Evolutionary conservation across 2,888 invertebrate genomes (phyloP), one percentile per base, ranked within the genome.

Genomic region (Rutpela maculata): DNA sequence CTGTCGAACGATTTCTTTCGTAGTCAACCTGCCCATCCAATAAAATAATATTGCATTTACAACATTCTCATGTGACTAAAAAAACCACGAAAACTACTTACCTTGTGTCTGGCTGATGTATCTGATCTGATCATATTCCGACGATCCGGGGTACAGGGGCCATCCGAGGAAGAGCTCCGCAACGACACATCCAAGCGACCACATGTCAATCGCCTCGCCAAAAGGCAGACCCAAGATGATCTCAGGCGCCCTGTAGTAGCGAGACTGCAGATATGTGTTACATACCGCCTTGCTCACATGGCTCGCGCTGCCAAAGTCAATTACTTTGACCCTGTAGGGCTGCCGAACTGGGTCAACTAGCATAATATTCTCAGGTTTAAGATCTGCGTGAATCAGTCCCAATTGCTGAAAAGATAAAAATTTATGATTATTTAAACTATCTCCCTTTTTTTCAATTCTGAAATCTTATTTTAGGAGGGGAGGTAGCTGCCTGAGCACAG

Each of bases 311-410:
- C 99, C 99, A 91, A 99, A 99, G 93, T 99, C 99, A 87, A 99
- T 99, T 68, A 99, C 99, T 93, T 99, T 99, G 75, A 99, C 99
- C 83, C 99, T 93, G 91, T 99, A 99, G 0, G 99, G 99, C 90
- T 99, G 98, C 82, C 99, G 94, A 77, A 96, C 95, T 65, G 99
- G 99, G 91, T 99, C 99, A 84, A 99, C 99, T 90, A 99, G 91
- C 99, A 99, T 99, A 89, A 99, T 99, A 91, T 99, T 99, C 91
- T 99, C 99, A 18, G 99, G 99, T 91, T 99, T 99, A 88, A 99
- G 91, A 91, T 99, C 99, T 81, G 99, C 99, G 91, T 99, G 99
- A 89, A 99, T 99, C 88, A 99, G 93, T 84, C 99, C 99, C 88
- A 99, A 93, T 95, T 99, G 98, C 95, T 98, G 92, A 60, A 91